Percentiles rank a stretch among this genome's conserved stretches.
Evolutionary conservation across 2,888 invertebrate species (phyloP).

Genomic region (Eledona agricola): DNA sequence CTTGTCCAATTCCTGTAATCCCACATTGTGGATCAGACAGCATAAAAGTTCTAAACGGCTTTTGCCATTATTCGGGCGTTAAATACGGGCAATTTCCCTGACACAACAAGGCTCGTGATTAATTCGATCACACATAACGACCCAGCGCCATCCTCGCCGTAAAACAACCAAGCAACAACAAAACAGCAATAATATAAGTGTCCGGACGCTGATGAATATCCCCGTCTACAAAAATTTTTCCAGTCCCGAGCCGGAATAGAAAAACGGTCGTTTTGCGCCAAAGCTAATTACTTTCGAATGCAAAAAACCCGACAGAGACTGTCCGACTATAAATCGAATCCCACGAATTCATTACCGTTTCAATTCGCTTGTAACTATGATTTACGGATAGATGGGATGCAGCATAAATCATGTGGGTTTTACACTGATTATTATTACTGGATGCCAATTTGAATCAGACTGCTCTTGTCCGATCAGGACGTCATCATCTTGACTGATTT

Average conservation of each 20-base stretch:
- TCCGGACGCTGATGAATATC: conserved; percentile 5
- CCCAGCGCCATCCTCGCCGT: background rate
- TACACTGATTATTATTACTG: conserved; percentile 31
- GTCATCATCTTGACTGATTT: conserved; percentile 29
- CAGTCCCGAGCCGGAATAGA: background rate
- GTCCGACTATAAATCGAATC: conserved; percentile 35
- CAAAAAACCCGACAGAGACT: conserved; percentile 20
- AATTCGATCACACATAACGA: conserved; percentile 21
- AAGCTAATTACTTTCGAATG: conserved; percentile 27
- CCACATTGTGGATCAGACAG: background rate
- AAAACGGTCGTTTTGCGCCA: conserved; percentile 10
- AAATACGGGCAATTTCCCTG: conserved; percentile 20
- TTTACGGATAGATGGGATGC: conserved; percentile 31
- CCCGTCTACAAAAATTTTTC: conserved; percentile 6
- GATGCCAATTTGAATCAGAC: conserved; percentile 30
- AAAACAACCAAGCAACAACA: conserved; percentile 9
- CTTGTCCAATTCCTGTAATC: too few relatives aligned
- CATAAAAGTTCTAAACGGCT: conserved; percentile 6
- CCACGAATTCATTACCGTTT: conserved; percentile 37
- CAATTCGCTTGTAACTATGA: conserved; percentile 33
- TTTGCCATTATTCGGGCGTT: conserved; percentile 19
- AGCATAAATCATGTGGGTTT: conserved; percentile 33
- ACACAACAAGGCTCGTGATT: conserved; percentile 15
- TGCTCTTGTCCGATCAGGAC: conserved; percentile 22
- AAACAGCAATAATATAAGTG: conserved; percentile 17